Evolutionary conservation across 1,140 invertebrate genomes (phyloP).

Genomic region (Melanaphis sacchari): DNA sequence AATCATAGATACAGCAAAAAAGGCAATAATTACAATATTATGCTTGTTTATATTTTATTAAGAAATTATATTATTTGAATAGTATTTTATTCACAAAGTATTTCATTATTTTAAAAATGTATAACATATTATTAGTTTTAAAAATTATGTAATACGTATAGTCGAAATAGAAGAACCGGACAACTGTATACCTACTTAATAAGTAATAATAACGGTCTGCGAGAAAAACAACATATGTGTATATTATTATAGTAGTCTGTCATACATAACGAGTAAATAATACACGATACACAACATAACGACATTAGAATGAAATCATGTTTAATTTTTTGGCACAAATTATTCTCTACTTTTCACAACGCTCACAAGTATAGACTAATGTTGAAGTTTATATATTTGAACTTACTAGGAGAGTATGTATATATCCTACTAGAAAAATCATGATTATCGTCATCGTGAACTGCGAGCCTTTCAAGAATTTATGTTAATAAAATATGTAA

Average conservation of each 20-base stretch:
- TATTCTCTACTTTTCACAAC: background rate
- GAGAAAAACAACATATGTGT: background rate
- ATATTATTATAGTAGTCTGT: slow-evolving; percentile 1
- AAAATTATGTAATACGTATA: background rate
- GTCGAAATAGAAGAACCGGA: background rate
- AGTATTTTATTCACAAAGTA: background rate
- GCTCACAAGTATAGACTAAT: background rate
- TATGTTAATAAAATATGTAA: background rate
- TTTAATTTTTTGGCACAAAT: slow-evolving; percentile 9
- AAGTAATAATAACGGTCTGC: background rate
- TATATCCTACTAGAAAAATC: background rate
- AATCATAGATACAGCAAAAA: background rate
- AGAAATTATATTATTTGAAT: background rate
- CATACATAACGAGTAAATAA: background rate
- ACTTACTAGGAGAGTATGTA: background rate
- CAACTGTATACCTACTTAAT: background rate
- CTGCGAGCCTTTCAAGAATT: background rate
- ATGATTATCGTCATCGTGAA: background rate
- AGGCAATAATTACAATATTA: background rate
- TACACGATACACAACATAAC: background rate
- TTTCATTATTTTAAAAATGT: background rate
- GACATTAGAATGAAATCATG: slow-evolving; percentile 1
- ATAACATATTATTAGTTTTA: background rate
- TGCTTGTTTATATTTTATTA: background rate
- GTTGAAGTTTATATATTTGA: background rate